phyloP scores from a whole-genome alignment of 1,140 invertebrate species.

The Reticulitermes speratus region DNA sequence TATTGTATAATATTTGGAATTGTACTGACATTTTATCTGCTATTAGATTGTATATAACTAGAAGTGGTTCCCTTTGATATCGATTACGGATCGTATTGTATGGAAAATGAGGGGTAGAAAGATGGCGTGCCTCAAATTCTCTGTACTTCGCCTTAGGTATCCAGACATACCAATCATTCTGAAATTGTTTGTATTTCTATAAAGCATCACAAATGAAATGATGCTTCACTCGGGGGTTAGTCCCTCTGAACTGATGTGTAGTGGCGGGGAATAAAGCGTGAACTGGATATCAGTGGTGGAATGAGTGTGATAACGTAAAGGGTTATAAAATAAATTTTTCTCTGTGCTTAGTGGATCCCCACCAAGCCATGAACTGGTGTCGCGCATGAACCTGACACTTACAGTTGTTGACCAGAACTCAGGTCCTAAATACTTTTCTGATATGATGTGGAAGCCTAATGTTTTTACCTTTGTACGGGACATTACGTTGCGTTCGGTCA shows the following conservation, averaged over 20 bases:
- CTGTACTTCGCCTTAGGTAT: not conserved
- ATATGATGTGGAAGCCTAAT: no score
- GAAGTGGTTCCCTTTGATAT: not conserved
- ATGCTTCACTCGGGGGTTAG: not conserved
- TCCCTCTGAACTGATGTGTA: not conserved
- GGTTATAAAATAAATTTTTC: no score
- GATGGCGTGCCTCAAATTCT: not conserved
- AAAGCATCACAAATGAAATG: conserved; percentile 8
- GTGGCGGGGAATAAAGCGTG: not conserved
- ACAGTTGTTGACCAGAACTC: no score
- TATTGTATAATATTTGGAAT: conserved; percentile 12
- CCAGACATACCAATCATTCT: conserved; percentile 5
- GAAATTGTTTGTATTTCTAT: not conserved
- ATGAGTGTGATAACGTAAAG: not conserved
- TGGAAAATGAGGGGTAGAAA: not conserved
- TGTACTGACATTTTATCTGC: conserved; percentile 7
- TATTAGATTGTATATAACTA: not conserved
- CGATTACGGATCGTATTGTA: conserved; percentile 10
- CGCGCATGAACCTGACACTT: no score
- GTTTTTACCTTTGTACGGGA: no score
- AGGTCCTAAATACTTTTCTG: no score
- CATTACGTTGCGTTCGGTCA: no score
- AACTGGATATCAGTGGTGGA: not conserved
- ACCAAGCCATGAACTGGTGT: no score
- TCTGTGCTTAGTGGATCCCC: no score